Percentiles rank a stretch among this genome's conserved stretches.
These are phyloP conservation scores for Noturus placidus DNA, from an alignment of 2,113 vertebrate species.

Conservation along the genomic window DNA sequence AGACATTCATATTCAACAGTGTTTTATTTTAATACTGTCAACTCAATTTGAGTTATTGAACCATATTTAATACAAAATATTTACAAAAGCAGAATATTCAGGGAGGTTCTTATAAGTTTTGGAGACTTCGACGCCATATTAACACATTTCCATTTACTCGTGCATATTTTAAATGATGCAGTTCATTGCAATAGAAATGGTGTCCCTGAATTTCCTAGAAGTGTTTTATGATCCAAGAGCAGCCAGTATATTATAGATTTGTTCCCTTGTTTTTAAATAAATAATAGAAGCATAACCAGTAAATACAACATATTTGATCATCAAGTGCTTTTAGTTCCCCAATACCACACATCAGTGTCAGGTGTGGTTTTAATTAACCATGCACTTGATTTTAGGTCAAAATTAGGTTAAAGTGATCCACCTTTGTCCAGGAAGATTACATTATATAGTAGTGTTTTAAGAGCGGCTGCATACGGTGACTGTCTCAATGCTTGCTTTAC, in stretches of 20 bases:
- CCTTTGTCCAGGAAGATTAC: neutral
- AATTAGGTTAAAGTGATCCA: neutral
- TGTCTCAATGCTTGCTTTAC: neutral
- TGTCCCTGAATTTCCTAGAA: neutral
- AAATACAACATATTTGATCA: neutral
- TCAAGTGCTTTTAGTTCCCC: neutral
- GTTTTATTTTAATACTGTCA: neutral
- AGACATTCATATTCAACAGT: neutral
- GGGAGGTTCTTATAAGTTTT: neutral
- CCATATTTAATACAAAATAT: neutral
- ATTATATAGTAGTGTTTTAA: neutral
- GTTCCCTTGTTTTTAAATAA: neutral
- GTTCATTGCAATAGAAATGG: constrained; percentile 7
- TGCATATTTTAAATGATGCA: neutral
- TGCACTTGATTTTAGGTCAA: neutral
- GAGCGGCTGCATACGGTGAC: neutral
- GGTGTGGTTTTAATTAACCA: neutral
- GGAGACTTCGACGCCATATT: too few species aligned
- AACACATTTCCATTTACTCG: neutral
- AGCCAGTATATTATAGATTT: neutral
- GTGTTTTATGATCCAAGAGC: neutral
- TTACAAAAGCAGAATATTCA: neutral
- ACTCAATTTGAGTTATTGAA: constrained; percentile 33
- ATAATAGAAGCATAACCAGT: neutral
- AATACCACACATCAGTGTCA: neutral